Evolutionary conservation across 2,113 vertebrate species (phyloP).

Genomic region (Paratilapia polleni): DNA sequence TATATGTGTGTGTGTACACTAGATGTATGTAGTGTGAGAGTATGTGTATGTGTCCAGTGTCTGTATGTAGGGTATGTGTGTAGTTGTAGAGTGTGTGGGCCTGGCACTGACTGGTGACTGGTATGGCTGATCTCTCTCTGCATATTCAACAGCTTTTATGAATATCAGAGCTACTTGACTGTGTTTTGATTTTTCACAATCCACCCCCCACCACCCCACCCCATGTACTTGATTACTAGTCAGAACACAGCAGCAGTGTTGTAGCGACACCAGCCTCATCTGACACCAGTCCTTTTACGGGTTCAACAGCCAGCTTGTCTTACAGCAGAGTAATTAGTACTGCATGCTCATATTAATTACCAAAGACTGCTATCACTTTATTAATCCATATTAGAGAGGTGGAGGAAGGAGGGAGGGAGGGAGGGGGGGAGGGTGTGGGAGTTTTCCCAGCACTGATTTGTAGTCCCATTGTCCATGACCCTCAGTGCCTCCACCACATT

Average conservation of each 20-base stretch:
- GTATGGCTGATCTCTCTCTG: conserved; percentile 32
- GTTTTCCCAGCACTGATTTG: conserved; percentile 77
- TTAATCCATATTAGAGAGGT: conserved; percentile 89
- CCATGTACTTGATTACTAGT: conserved; percentile 58
- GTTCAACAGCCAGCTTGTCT: conserved; percentile 88
- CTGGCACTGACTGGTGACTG: conserved; percentile 52
- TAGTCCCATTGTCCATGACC: conserved; percentile 82
- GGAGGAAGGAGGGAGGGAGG: conserved; percentile 55
- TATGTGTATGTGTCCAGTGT: no score
- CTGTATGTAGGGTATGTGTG: not conserved
- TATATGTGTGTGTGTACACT: no score
- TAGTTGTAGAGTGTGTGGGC: conserved; percentile 14
- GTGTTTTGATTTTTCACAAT: conserved; percentile 61
- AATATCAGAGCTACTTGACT: conserved; percentile 65
- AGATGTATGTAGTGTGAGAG: no score
- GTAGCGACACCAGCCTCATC: conserved; percentile 62
- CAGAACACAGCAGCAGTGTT: conserved; percentile 48
- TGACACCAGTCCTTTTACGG: conserved; percentile 75
- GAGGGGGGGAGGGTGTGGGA: conserved; percentile 57
- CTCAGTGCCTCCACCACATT: conserved; percentile 75
- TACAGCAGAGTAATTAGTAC: conserved; percentile 92
- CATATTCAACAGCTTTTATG: conserved; percentile 60
- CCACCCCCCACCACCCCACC: conserved; percentile 16
- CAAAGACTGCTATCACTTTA: conserved; percentile 94
- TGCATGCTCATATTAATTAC: conserved; percentile 96